Evolutionary conservation across 2,888 invertebrate genomes (phyloP).

Genomic region (Melieria picta): DNA sequence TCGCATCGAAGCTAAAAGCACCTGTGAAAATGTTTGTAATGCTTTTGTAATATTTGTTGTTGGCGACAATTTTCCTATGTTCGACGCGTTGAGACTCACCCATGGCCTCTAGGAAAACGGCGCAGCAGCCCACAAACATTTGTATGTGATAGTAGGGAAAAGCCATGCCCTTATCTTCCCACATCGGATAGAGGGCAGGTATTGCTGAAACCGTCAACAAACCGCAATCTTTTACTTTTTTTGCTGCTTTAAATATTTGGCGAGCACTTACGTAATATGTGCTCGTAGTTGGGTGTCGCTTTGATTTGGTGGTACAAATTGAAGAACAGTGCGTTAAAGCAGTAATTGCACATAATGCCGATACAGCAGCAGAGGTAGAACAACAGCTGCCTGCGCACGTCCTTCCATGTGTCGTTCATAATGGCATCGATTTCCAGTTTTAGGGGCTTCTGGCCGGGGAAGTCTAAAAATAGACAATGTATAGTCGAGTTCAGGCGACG

Average conservation of each 20-base stretch:
- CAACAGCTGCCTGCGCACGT: constrained; percentile 49
- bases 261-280: constrained; percentile 50
- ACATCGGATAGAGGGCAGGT: constrained; percentile 51
- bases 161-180: constrained; percentile 52
- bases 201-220: constrained; percentile 3
- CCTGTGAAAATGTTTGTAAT: constrained; percentile 40
- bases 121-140: constrained; percentile 46
- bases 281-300: constrained; percentile 43
- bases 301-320: constrained; percentile 48
- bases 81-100: constrained; percentile 43
- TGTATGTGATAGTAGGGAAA: constrained; percentile 55
- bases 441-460: constrained; percentile 44
- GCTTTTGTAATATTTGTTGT: not conserved
- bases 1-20: constrained; percentile 55
- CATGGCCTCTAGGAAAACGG: constrained; percentile 47
- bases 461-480: constrained; percentile 42
- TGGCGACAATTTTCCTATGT: too few species aligned
- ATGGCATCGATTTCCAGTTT: constrained; percentile 46
- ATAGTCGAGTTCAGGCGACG: too few species aligned
- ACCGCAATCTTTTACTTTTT: too few species aligned
- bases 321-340: constrained; percentile 43
- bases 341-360: constrained; percentile 49
- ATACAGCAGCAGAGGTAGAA: constrained; percentile 49
- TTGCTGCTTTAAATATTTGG: too few species aligned
- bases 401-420: constrained; percentile 51